Evolutionary conservation across 2,797 vertebrate species (phyloP).

Genomic region (Falco concolor): DNA sequence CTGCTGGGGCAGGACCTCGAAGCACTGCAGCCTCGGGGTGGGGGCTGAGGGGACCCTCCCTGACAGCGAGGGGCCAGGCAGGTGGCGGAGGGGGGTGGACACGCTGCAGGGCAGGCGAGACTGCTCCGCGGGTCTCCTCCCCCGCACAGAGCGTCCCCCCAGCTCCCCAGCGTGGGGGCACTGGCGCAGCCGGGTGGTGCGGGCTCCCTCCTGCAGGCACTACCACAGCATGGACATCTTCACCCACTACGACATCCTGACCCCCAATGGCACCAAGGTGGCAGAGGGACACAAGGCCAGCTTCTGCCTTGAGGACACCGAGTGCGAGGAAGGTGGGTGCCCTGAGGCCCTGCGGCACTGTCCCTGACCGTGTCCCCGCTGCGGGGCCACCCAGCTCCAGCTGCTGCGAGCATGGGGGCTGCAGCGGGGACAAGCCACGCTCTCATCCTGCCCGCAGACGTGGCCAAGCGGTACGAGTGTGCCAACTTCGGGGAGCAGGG

Average conservation of each 20-base stretch:
- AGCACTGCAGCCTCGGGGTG: background rate
- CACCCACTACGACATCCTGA: slow-evolving; percentile 94
- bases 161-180: background rate
- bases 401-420: too few species aligned
- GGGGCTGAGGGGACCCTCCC: background rate
- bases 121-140: background rate
- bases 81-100: background rate
- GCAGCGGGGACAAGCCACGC: fast-evolving
- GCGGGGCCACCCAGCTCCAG: background rate
- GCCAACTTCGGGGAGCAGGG: slow-evolving; percentile 99
- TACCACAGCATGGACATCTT: slow-evolving; percentile 99
- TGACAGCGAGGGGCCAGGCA: fast-evolving
- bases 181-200: background rate
- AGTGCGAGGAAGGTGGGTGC: slow-evolving; percentile 87
- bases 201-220: slow-evolving; percentile 78
- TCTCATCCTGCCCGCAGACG: slow-evolving; percentile 68
- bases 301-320: slow-evolving; percentile 95
- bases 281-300: slow-evolving; percentile 98
- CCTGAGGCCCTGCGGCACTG: fast-evolving
- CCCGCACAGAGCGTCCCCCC: background rate
- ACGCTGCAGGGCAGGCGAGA: background rate
- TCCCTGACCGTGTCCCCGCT: background rate
- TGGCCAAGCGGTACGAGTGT: slow-evolving; percentile 93
- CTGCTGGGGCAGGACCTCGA: background rate
- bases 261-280: slow-evolving; percentile 88